Base-by-base conservation (phyloP, 2,797 vertebrate genomes). In the Mormyrops attenuatus region DNA sequence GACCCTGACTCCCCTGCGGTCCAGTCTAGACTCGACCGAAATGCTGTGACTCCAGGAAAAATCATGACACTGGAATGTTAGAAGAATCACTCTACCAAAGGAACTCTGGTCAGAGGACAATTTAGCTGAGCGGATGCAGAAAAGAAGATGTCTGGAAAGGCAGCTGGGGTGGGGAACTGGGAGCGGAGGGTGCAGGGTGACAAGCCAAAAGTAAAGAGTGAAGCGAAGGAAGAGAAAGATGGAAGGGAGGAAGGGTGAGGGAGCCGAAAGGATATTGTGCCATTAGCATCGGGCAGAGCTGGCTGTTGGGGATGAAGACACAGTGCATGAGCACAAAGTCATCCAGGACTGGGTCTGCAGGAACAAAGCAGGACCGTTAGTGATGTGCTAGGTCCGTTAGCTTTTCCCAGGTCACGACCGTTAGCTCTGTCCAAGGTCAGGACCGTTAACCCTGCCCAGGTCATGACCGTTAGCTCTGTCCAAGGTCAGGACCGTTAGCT, bases 291-390 rank as follows among this genome's bases (percentile, higher is more conserved):
- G 97, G 96, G 93, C 97, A 99, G 86, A 99, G 96, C 92, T 98
- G 97, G 93, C 90, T 95, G 95, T 98, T 98, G 92, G 98, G 97
- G 93, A 99, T 98, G 96, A 99, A 99, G 93, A 99, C 96, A 93
- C 97, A 98, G 95, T 99, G 98, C 97, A 97, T 97, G 95, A 99
- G 96, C 91, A 98, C 94, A 95, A 99, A 99, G 95, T 99, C 98
- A 91, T 97, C 97, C 95, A 99, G 93, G 89, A 96, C 94, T 7
- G 97, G 95, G 94, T 99, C 99, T 99, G 96, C 88, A 92, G 88
- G 82, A 88, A 91, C 30, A 90, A 9, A 88, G 41, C 34, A 77
- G 34, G 34, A 77, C 13, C 34, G n/a, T 77, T 77, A 77, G 69
- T 0, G 0, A 3, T 50, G n/a, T 15, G 60, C 30, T 11, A 34